Evolutionary conservation across 2,113 vertebrate genomes (phyloP), one percentile per base, ranked within the genome.

Genomic region (Anas platyrhynchos): DNA sequence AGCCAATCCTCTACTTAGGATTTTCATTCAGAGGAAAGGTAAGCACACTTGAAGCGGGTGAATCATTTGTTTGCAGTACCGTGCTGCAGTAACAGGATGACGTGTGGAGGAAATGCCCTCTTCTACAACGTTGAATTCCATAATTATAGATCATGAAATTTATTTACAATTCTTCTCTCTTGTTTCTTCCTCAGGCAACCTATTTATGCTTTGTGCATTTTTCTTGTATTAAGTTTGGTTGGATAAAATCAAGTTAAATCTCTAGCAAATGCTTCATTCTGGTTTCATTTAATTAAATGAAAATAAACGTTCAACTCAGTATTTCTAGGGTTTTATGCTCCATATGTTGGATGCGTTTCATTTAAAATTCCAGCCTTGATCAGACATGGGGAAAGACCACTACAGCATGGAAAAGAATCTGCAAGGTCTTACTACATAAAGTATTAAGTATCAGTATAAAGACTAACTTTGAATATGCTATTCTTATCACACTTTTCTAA

Each of bases 11-110:
- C 97, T 99, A 27, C 99, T 99, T 73, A 97, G 99, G 93, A 98
- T 99, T 93, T 99, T 99, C 92, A 98, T 99, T 94, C 99, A 99
- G 97, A 98, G 99, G 88, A 99, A 99, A 99, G 99, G 99, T 99
- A 97, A 98, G 98, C 78, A 20, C 50, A 4, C 29, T 10, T 91
- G 36, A 84, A 58, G 34, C 74, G 13, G 21, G 48, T 89, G 71
- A 82, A 59, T 92, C 54, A 31, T 68, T 63, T 75, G 29, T 79
- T 93, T 79, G 34, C 38, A 41, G 43, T 5, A 31, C 34, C 10
- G 26, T 34, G 32, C 25, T 50, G 44, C 62, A 61, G 34, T 72
- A 73, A 83, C 62, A 41, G 3, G 17, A 13, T 65, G 66, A 90
- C 1, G 2, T n/a, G 26, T 61, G 50, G 74, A 91, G 72, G 61